Evolutionary conservation across 2,888 invertebrate species (phyloP), one percentile per base, ranked within the genome.

Genomic region (Agrochola litura): DNA sequence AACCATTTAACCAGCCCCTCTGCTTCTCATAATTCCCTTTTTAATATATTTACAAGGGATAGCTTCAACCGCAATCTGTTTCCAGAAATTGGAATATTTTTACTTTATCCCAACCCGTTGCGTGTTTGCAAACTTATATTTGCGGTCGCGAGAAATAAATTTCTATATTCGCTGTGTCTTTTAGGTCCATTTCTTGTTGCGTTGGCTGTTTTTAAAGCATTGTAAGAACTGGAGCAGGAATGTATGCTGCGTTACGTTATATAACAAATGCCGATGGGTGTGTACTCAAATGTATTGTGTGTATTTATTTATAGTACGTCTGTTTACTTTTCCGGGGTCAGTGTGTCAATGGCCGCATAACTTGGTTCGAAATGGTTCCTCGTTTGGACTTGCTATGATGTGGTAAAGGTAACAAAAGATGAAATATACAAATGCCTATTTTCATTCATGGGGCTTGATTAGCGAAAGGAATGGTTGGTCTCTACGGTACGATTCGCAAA

Each of bases 1-100:
- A 25, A 84, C 16, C 80, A 25, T 64, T 83, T 73, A 76, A 14
- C 61, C 83, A 68, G 30, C 46, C 82, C 64, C 65, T 70, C 71
- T 54, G 61, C 49, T 61, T 30, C 66, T 75, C 83, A 88, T 85
- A 85, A 85, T 86, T 86, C 68, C 78, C 70, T 73, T 76, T 85
- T 82, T 87, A 85, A 85, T 85, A 85, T 82, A 85, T 87, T 87
- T 85, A 87, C 81, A 88, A 85, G 69, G 79, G 70, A 86, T 69
- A 63, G 70, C 76, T 74, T 71, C 37, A 67, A 6, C 85, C 88
- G 66, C 86, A 88, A 87, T 84, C 85, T 87, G 83, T 80, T 85
- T 76, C 68, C 82, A 71, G 71, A 87, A 85, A 85, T 81, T 77
- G 85, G 71, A 77, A 87, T 86, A 82, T 87, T 85, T 86, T 85